These are phyloP conservation scores for Homarus americanus DNA, from an alignment of 1,140 invertebrate genomes.

Conservation along the genomic window DNA sequence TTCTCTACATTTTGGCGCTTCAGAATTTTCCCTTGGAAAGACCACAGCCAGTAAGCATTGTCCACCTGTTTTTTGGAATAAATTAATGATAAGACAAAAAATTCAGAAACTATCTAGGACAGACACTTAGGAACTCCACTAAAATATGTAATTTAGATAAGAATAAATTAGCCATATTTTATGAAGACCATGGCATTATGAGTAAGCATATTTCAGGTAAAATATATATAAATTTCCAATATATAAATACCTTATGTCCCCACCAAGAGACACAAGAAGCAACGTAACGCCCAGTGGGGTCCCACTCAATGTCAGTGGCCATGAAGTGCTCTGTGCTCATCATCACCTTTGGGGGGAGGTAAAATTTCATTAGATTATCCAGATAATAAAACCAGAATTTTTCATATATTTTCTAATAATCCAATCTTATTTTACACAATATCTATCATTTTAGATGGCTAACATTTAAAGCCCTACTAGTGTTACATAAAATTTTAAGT, in stretches of 20 bases:
- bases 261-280: slow-evolving; percentile 96
- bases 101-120: too few relatives aligned
- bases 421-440: neutral
- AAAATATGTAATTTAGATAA: too few relatives aligned
- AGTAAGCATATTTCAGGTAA: too few relatives aligned
- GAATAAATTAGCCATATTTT: too few relatives aligned
- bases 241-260: slow-evolving; percentile 88
- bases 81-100: neutral
- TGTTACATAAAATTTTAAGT: too few relatives aligned
- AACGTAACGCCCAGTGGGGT: slow-evolving; percentile 98
- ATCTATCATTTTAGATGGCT: neutral
- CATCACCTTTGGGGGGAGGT: slow-evolving; percentile 89
- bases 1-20: slow-evolving; percentile 91
- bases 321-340: slow-evolving; percentile 95
- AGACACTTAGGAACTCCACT: too few relatives aligned
- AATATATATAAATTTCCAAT: too few relatives aligned
- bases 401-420: too few relatives aligned
- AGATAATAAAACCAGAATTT: too few relatives aligned
- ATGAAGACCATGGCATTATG: too few relatives aligned
- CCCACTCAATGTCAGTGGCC: slow-evolving; percentile 98
- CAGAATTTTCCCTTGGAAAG: slow-evolving; percentile 94
- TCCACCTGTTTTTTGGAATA: slow-evolving; percentile 80
- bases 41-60: slow-evolving; percentile 98
- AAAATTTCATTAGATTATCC: neutral
- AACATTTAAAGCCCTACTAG: too few relatives aligned